Conservation (phyloP, 2,113 vertebrate species). For the cat (Felis catus) region F.catus_Fca126_mat1.0 CM031415.1:76709501-76710000, state of each 20-base stretch:
- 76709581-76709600: neutral
- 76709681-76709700: neutral
- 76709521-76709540: neutral
- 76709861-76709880: neutral
- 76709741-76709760: neutral
- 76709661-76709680: neutral
- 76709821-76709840: neutral
- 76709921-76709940: neutral
- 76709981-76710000: neutral
- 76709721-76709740: neutral
- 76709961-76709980: neutral
- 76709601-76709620: neutral
- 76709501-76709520: neutral
- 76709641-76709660: neutral
- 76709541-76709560: constrained; percentile 13
- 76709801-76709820: neutral
- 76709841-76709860: neutral
- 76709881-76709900: neutral
- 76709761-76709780: neutral
- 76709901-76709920: neutral
- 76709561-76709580: neutral
- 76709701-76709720: neutral
- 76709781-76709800: neutral
- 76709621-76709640: neutral
- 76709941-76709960: neutral